Conservation (phyloP, 2,797 vertebrate species). For the Gobio occitaniae region DNA sequence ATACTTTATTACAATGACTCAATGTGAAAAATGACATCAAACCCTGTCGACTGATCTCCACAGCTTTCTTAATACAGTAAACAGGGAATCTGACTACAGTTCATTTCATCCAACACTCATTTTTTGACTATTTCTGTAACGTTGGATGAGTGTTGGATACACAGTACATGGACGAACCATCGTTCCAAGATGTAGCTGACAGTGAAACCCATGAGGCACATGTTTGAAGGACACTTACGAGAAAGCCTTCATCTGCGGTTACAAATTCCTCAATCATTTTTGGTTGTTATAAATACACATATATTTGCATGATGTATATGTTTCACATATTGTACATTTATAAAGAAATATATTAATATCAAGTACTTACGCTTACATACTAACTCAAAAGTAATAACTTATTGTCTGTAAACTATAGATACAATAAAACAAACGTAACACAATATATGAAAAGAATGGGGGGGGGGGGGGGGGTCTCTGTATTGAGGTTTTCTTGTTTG, state of each 20-base stretch:
- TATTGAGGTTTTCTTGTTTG: slow-evolving; percentile 78
- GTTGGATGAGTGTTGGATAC: neutral
- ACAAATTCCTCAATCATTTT: slow-evolving; percentile 48
- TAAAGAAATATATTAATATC: slow-evolving; percentile 85
- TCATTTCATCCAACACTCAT: slow-evolving; percentile 64
- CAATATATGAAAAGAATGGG: slow-evolving; percentile 65
- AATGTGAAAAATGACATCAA: slow-evolving; percentile 28
- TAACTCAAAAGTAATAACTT: slow-evolving; percentile 80
- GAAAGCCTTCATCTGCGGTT: slow-evolving; percentile 35
- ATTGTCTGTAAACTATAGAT: slow-evolving; percentile 71
- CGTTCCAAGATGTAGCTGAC: neutral
- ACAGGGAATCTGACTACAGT: neutral
- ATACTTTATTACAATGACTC: slow-evolving; percentile 50
- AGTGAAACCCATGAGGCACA: slow-evolving; percentile 6
- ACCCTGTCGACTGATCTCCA: slow-evolving; percentile 13
- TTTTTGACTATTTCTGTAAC: slow-evolving; percentile 59
- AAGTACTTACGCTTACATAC: slow-evolving; percentile 78
- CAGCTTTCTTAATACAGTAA: slow-evolving; percentile 40
- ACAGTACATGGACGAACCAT: neutral
- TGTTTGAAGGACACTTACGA: neutral
- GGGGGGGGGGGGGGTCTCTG: slow-evolving; percentile 57
- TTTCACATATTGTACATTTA: slow-evolving; percentile 75
- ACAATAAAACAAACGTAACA: slow-evolving; percentile 70
- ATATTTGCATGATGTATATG: slow-evolving; percentile 74
- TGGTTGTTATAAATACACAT: slow-evolving; percentile 76